These are phyloP conservation scores for Lates japonicus DNA, from an alignment of 2,797 vertebrate genomes.

Conservation along the genomic window DNA sequence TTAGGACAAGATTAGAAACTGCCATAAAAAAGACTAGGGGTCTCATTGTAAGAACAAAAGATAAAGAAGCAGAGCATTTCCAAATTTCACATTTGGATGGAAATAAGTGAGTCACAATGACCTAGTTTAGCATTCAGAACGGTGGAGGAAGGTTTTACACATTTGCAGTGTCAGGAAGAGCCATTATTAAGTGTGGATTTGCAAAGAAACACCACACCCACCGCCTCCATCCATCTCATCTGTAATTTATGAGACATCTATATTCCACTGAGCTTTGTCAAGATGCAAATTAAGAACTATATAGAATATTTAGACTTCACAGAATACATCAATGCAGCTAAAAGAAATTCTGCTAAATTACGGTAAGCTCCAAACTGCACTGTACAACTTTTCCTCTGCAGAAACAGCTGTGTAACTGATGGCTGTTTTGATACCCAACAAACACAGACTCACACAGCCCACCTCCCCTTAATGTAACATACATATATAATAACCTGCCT, in stretches of 20 bases:
- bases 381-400: background rate
- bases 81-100: conserved; percentile 50
- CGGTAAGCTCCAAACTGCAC: background rate
- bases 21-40: conserved; percentile 28
- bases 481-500: too few relatives aligned
- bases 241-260: conserved; percentile 53
- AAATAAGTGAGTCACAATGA: conserved; percentile 64
- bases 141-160: conserved; percentile 40
- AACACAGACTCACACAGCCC: background rate
- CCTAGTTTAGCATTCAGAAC: conserved; percentile 66
- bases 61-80: conserved; percentile 30
- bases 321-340: conserved; percentile 2
- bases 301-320: conserved; percentile 1
- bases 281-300: conserved; percentile 36
- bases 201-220: conserved; percentile 43
- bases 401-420: background rate
- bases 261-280: conserved; percentile 37
- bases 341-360: conserved; percentile 7
- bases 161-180: conserved; percentile 55
- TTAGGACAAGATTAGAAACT: conserved; percentile 38
- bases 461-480: too few relatives aligned
- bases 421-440: conserved; percentile 7
- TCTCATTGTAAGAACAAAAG: conserved; percentile 27
- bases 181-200: conserved; percentile 59
- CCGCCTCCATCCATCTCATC: conserved; percentile 51